A percentile compares a stretch with the other conserved stretches of the same genome.
Evolutionary conservation across 2,888 invertebrate species (phyloP).

Genomic region (Luperina nickerlii): DNA sequence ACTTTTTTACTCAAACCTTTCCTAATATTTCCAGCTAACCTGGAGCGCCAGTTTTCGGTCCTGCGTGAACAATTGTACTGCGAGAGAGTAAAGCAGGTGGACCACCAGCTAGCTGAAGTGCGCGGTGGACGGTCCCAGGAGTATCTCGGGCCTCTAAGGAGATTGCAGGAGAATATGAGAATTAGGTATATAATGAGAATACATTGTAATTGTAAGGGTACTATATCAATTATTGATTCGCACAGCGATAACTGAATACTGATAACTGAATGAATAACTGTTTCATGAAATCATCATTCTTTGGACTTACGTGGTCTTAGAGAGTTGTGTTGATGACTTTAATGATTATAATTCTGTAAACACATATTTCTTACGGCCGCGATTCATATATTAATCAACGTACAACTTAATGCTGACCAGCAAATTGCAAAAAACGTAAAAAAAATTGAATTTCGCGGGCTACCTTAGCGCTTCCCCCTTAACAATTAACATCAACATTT

Average conservation of each 20-base stretch:
- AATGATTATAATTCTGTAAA: too few species aligned
- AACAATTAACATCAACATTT: too few species aligned
- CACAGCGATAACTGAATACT: background rate
- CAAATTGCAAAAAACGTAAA: too few species aligned
- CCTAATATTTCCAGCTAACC: constrained; percentile 90
- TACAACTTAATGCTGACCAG: too few species aligned
- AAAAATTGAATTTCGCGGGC: too few species aligned
- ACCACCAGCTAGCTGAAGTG: constrained; percentile 96
- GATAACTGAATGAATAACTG: too few species aligned
- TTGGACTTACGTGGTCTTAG: too few species aligned
- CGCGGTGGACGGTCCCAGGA: constrained; percentile 96
- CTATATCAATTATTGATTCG: background rate
- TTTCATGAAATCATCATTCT: too few species aligned
- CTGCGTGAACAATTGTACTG: constrained; percentile 97
- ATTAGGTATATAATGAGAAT: constrained; percentile 75
- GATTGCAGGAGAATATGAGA: constrained; percentile 96
- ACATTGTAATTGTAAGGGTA: background rate
- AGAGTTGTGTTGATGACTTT: too few species aligned
- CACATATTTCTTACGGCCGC: too few species aligned
- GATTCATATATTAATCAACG: too few species aligned
- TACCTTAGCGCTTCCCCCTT: too few species aligned
- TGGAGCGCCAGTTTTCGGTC: constrained; percentile 96
- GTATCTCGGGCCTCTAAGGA: constrained; percentile 95
- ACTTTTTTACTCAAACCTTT: background rate
- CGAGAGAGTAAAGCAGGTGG: constrained; percentile 94